Base-by-base conservation (phyloP, 37 sponge, comb jelly and placozoan genomes). In the Bolinopsis microptera region DNA sequence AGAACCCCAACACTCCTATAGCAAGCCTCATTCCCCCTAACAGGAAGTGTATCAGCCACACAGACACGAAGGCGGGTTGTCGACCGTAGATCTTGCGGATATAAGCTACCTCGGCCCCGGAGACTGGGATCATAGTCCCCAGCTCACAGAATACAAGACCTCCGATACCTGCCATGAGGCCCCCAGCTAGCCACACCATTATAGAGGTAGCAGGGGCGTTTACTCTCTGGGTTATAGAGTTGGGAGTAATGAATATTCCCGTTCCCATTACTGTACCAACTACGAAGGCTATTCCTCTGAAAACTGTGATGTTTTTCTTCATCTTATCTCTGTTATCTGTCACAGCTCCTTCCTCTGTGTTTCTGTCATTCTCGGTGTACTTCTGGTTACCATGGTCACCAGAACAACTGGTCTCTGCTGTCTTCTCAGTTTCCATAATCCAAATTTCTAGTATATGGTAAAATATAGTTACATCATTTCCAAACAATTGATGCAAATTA, bases 201-300 rank as follows among this genome's bases (percentile, higher is more conserved):
- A 72, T n/a, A 72, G 75, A 72, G 31, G 75, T 72, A 21, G 75
- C 75, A n/a, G 75, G 75, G 31, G 75, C 75, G 31, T 28, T 28
- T 3, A 72, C 75, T n/a, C 31, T 3, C 75, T 28, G 75, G 18
- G 75, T 72, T n/a, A 72, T 72, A 2, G 75, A 72, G 75, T 72
- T 72, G 26, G 75, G 75, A 5, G 75, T 72, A 24, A 72, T 72
- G 75, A 72, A 72, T 24, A 72, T 72, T 31, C 83, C 83, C 13
- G 83, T 38, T 16, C 83, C 83, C 32, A 83, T 83, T 3, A 83
- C 83, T 16, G 83, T 83, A 32, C 83, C 39, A 37, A 83, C 83
- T 23, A 37, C 39, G n/a, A 83, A 31, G 8, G 83, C 34, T 8
- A 83, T 83, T n/a, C 39, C 83, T 33, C 83, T 22, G 83, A 37